Conservation (phyloP, 92 coral and sea anemone genomes). For the Chrysogorgia sp. region DNA sequence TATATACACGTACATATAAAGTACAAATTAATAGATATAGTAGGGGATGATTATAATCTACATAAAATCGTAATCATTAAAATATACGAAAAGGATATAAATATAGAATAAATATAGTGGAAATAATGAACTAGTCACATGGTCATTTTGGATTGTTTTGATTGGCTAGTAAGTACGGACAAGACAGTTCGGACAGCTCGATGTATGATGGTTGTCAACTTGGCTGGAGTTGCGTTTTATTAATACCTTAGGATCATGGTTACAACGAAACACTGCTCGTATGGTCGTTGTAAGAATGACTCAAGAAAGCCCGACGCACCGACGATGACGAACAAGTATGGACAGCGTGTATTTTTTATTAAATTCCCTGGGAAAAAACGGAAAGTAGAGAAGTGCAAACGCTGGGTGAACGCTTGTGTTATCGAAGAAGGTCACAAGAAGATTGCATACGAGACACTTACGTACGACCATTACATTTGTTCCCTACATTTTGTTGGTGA, state of each 20-base stretch:
- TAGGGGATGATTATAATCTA: no score
- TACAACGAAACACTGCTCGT: slow-evolving; percentile 53
- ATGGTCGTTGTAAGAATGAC: slow-evolving; percentile 57
- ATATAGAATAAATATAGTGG: no score
- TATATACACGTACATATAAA: no score
- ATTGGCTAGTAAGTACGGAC: slow-evolving; percentile 55
- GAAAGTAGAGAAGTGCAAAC: slow-evolving; percentile 32
- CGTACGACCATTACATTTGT: slow-evolving; percentile 61
- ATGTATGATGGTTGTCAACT: neutral
- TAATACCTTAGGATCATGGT: slow-evolving; percentile 41
- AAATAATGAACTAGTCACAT: slow-evolving; percentile 21
- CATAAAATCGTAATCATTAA: neutral
- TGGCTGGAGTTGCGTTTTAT: neutral
- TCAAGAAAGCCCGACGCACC: slow-evolving; percentile 56
- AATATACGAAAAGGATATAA: neutral
- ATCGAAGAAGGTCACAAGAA: slow-evolving; percentile 50
- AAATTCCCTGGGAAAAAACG: slow-evolving; percentile 59
- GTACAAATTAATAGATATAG: no score
- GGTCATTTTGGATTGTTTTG: neutral
- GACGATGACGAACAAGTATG: slow-evolving; percentile 55
- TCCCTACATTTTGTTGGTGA: slow-evolving; percentile 67
- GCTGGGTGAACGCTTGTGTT: slow-evolving; percentile 55
- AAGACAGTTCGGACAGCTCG: slow-evolving; percentile 11
- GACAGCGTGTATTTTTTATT: slow-evolving; percentile 52
- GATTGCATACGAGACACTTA: slow-evolving; percentile 54